Evolutionary conservation across 2,113 vertebrate species (phyloP), one percentile per base, ranked within the genome.

Genomic region (Hiodon alosoides): DNA sequence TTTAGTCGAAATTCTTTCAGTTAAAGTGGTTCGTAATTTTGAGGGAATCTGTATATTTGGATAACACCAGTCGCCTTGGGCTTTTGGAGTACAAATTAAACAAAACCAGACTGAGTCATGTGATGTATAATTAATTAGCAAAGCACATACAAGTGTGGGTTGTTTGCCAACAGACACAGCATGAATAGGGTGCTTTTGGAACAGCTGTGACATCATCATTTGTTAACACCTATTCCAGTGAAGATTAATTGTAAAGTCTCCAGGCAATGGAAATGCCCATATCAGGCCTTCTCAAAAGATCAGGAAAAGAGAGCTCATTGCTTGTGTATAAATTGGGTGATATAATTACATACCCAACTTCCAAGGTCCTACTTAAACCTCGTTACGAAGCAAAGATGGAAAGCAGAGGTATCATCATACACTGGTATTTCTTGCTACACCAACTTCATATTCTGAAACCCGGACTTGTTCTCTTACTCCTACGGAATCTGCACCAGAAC

Each of bases 71-170:
- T 88, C 87, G 87, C 88, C 88, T 79, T 81, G 80, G 86, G 88
- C 83, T n/a, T 50, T 85, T 83, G 82, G 80, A 75, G 78, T 82
- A 89, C 89, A 86, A 88, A 91, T 90, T 87, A 89, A 88, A 87
- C 86, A 90, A 54, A 87, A 89, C 83, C 85, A 82, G 82, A 80
- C 48, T 66, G 10, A 66, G 46, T 66, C 64, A 83, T 90, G 85
- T 89, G 86, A 88, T 90, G 88, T 88, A 69, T 87, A 90, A 92
- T 90, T 87, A 89, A 90, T 91, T 90, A 89, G 84, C 81, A 78
- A 67, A 17, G 78, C 77, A 80, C 81, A 69, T 81, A 76, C 78
- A 76, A 80, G 64, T 67, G 31, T 72, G 72, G 77, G 80, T 83
- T 78, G 74, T 84, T 85, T 85, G 83, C 84, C 89, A 90, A 83